Evolutionary conservation across 2,797 vertebrate species (phyloP).

Genomic region (Aselliscus stoliczkanus): DNA sequence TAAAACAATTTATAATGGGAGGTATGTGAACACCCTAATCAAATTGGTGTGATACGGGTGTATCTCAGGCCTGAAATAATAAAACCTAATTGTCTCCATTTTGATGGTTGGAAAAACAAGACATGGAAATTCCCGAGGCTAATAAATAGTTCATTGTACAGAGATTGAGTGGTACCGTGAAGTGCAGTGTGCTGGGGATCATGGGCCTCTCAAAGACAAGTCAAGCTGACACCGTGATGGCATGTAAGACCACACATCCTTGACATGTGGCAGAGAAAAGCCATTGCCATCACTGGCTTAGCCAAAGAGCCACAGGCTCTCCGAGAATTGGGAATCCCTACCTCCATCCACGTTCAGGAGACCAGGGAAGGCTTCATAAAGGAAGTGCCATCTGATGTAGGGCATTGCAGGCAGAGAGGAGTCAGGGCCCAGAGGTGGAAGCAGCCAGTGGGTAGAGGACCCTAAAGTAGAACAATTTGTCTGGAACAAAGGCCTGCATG

Average conservation of each 20-base stretch:
- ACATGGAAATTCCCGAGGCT: not conserved
- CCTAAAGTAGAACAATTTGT: not conserved
- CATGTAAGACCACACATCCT: not conserved
- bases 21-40: not conserved
- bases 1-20: not conserved
- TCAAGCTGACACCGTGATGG: not conserved
- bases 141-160: too few species aligned
- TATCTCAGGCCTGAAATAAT: not conserved
- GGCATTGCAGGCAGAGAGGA: not conserved
- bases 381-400: not conserved
- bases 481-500: not conserved
- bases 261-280: not conserved
- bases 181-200: not conserved
- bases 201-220: rapidly evolving
- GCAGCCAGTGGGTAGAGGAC: not conserved
- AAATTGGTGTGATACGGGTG: not conserved
- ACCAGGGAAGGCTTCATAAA: not conserved
- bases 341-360: rapidly evolving
- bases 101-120: not conserved
- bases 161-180: too few species aligned
- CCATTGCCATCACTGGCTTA: not conserved
- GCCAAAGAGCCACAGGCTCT: not conserved
- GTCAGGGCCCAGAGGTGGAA: not conserved
- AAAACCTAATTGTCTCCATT: not conserved
- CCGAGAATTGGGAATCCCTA: too few species aligned